Conservation (phyloP, 2,797 vertebrate species). For the Psittacula derbiana region DNA sequence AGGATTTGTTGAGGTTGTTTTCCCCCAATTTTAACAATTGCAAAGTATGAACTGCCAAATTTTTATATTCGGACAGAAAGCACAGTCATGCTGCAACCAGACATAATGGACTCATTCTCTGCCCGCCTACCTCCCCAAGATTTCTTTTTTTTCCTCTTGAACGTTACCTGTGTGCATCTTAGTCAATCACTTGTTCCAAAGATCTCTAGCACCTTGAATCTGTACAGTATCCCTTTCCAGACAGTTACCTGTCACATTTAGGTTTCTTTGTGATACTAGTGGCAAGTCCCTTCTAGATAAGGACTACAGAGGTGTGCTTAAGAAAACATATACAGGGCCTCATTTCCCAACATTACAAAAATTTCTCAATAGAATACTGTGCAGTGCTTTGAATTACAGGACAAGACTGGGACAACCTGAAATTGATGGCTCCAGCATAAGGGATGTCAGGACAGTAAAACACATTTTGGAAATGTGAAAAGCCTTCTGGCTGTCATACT, state of each 20-base stretch:
- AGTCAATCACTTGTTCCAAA: neutral
- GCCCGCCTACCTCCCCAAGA: fast-evolving
- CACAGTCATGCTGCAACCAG: neutral
- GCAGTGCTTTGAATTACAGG: neutral
- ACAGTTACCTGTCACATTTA: neutral
- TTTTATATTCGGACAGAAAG: neutral
- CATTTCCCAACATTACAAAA: neutral
- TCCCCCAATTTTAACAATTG: neutral
- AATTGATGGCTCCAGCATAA: neutral
- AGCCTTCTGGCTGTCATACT: neutral
- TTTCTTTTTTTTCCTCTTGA: neutral
- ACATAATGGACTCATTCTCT: neutral
- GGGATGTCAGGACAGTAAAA: neutral
- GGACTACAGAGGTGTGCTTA: neutral
- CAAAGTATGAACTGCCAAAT: neutral
- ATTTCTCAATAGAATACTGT: neutral
- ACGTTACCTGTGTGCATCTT: neutral
- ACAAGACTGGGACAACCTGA: neutral
- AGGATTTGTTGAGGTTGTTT: fast-evolving
- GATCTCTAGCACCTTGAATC: neutral
- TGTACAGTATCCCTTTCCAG: neutral
- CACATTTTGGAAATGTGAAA: neutral
- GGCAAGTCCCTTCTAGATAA: neutral
- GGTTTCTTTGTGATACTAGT: neutral
- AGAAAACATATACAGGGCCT: neutral